These are phyloP conservation scores for Myiopsitta monachus DNA, from an alignment of 2,113 vertebrate genomes.

Conservation along the genomic window DNA sequence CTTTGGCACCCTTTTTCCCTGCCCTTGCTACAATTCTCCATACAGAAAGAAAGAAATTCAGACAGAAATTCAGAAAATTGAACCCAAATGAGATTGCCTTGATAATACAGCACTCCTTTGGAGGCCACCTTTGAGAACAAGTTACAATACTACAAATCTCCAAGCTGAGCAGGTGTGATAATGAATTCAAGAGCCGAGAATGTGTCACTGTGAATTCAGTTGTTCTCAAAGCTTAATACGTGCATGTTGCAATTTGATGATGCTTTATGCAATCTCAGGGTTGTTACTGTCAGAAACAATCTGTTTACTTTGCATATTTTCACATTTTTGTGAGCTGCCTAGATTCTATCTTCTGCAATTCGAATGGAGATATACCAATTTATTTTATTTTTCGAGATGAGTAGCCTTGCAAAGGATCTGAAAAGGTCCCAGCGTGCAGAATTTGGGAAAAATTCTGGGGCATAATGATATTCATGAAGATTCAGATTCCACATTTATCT, in stretches of 20 bases:
- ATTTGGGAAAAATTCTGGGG: conserved; percentile 45
- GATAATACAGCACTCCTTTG: background rate
- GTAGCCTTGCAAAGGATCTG: conserved; percentile 40
- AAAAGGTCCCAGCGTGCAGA: conserved; percentile 41
- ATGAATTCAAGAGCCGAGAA: conserved; percentile 60
- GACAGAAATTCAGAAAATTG: conserved; percentile 40
- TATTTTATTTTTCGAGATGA: conserved; percentile 62
- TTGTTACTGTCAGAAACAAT: conserved; percentile 66
- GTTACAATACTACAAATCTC: background rate
- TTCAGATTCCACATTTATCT: conserved; percentile 23
- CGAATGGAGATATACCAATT: conserved; percentile 66
- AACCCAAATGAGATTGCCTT: conserved; percentile 50
- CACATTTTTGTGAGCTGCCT: conserved; percentile 48
- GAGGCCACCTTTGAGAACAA: conserved; percentile 36
- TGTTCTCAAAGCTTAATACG: conserved; percentile 49
- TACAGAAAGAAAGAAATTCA: background rate
- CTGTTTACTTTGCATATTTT: conserved; percentile 64
- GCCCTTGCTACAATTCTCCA: background rate
- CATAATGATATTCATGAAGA: conserved; percentile 60
- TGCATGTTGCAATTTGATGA: conserved; percentile 67
- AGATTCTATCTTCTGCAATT: conserved; percentile 43
- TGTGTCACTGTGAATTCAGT: conserved; percentile 53
- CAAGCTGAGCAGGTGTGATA: conserved; percentile 49
- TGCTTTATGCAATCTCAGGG: conserved; percentile 62
- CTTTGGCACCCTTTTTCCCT: background rate